Conservation (phyloP, 1,140 invertebrate genomes). For the Ceratitis capitata region DNA sequence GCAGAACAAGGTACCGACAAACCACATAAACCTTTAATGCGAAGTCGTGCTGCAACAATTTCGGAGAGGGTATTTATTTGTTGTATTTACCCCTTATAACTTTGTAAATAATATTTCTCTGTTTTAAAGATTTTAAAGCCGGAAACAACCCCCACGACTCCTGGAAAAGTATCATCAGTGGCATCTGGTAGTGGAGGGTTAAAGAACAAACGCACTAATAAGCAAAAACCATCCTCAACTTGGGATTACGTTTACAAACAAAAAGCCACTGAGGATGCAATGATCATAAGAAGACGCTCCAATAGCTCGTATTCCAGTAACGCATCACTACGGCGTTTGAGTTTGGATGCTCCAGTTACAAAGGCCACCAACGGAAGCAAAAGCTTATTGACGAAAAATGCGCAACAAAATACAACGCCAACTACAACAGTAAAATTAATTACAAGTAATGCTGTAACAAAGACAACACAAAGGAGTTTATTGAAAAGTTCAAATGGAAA, state of each 20-base stretch:
- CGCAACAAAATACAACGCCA: neutral
- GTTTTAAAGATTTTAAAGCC: neutral
- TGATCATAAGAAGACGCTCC: slow-evolving; percentile 82
- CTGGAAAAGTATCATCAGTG: neutral
- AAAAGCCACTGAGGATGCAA: slow-evolving; percentile 75
- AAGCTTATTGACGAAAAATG: neutral
- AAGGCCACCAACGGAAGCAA: neutral
- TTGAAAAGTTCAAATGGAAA: slow-evolving; percentile 5
- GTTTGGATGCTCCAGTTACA: slow-evolving; percentile 48
- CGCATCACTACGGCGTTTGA: slow-evolving; percentile 67
- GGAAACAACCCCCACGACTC: neutral
- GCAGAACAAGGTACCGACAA: slow-evolving; percentile 45
- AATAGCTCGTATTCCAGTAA: slow-evolving; percentile 84
- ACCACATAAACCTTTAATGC: slow-evolving; percentile 67
- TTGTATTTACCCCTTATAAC: too few relatives aligned
- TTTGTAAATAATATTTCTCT: neutral
- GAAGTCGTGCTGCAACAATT: slow-evolving; percentile 65
- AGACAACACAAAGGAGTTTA: slow-evolving; percentile 27
- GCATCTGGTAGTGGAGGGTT: neutral
- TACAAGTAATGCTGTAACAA: neutral
- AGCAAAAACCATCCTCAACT: slow-evolving; percentile 67
- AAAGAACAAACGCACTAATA: slow-evolving; percentile 61
- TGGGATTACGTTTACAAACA: slow-evolving; percentile 70
- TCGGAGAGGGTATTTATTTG: slow-evolving; percentile 1
- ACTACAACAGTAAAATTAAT: neutral